Conservation (phyloP, 2,113 vertebrate genomes). For the Ciconia boyciana region DNA sequence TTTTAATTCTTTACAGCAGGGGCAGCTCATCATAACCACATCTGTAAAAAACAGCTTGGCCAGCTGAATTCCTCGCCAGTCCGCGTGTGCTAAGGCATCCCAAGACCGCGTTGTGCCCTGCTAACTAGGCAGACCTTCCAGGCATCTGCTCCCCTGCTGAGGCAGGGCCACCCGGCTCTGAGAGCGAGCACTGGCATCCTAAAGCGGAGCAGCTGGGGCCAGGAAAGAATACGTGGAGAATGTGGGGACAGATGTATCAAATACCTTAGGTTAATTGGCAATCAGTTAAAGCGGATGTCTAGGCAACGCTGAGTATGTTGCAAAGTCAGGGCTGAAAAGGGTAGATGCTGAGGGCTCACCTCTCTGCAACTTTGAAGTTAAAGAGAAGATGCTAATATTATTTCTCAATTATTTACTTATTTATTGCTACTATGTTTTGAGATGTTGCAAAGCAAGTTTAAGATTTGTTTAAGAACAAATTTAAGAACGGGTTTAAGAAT, state of each 20-base stretch:
- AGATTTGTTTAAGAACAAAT: background rate
- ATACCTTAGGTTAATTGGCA: background rate
- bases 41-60: background rate
- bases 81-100: background rate
- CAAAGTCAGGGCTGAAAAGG: background rate
- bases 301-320: background rate
- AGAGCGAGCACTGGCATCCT: background rate
- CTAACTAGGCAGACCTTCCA: background rate
- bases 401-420: background rate
- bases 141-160: background rate
- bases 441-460: background rate
- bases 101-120: background rate
- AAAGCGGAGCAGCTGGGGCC: background rate
- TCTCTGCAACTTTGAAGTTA: background rate
- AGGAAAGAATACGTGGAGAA: background rate
- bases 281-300: background rate
- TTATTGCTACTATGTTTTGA: background rate
- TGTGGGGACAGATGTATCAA: background rate
- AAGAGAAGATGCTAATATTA: background rate
- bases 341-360: background rate
- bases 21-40: background rate
- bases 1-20: background rate
- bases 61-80: background rate
- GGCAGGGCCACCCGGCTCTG: background rate
- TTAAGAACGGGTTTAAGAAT: background rate